These are phyloP conservation scores for Cardinalis cardinalis DNA, from an alignment of 2,113 vertebrate species.

Conservation along the genomic window DNA sequence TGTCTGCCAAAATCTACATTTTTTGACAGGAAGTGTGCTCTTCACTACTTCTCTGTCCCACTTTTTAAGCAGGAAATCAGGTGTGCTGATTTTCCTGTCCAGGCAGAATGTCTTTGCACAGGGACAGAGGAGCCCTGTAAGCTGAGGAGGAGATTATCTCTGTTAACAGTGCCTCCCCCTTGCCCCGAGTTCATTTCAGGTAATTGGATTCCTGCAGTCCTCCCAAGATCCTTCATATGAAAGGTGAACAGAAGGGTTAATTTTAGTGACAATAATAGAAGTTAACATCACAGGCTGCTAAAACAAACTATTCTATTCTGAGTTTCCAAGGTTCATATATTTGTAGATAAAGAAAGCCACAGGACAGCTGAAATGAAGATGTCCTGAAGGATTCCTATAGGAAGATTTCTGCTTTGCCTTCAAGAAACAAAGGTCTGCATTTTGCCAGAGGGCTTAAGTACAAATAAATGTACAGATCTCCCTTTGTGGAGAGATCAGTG, in stretches of 20 bases:
- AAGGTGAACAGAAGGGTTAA: not conserved
- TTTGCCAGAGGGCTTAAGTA: not conserved
- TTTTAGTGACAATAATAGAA: not conserved
- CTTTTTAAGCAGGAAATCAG: not conserved
- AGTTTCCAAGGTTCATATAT: not conserved
- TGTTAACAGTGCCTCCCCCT: not conserved
- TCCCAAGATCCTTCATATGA: not conserved
- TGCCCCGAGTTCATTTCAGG: not conserved
- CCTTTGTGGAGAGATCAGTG: rapidly evolving
- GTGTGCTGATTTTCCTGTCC: not conserved
- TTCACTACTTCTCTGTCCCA: not conserved
- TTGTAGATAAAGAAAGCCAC: not conserved
- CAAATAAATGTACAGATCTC: not conserved
- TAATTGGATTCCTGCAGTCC: constrained; percentile 1
- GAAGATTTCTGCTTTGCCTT: not conserved
- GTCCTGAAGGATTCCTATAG: not conserved
- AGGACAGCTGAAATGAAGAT: not conserved
- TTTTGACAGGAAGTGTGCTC: not conserved
- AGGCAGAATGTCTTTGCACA: not conserved
- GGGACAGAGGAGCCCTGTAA: not conserved
- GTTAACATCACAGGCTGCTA: not conserved
- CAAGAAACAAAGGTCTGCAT: not conserved
- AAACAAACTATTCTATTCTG: not conserved
- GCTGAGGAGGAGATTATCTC: not conserved
- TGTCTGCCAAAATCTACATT: not conserved